A percentile compares a stretch with the other conserved stretches of the same genome.
Conservation (phyloP, 2,113 vertebrate genomes). For the Oreochromis spilurus region DNA sequence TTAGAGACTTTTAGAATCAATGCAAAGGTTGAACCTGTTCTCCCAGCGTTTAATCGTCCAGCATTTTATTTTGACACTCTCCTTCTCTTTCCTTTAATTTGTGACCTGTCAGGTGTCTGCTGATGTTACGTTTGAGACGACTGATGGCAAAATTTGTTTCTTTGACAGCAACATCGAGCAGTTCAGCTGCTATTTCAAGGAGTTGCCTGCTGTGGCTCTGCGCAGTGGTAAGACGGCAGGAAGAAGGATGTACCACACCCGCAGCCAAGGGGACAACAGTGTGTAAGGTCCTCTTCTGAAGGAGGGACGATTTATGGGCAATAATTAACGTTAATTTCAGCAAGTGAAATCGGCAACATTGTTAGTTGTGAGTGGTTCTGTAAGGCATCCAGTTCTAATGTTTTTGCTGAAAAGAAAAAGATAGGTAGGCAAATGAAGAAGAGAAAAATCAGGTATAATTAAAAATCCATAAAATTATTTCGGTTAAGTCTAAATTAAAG, state of each 20-base stretch:
- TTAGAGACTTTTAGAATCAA: not conserved
- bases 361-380: not conserved
- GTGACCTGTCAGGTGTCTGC: not conserved
- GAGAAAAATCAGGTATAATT: not conserved
- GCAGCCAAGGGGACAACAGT: constrained; percentile 93
- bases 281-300: constrained; percentile 83
- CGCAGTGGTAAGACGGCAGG: constrained; percentile 95
- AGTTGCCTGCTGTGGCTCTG: constrained; percentile 91
- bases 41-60: not conserved
- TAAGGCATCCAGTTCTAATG: not conserved
- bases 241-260: constrained; percentile 92
- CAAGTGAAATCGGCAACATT: not conserved
- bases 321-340: not conserved
- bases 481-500: not conserved
- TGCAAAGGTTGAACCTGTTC: not conserved
- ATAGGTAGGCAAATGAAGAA: not conserved
- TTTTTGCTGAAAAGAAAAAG: not conserved
- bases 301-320: not conserved
- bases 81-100: not conserved
- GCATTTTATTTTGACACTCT: not conserved
- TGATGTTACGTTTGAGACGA: not conserved
- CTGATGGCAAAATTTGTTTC: not conserved
- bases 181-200: constrained; percentile 99
- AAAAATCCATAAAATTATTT: not conserved
- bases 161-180: constrained; percentile 88